Evolutionary conservation across 1,140 invertebrate species (phyloP), one percentile per base, ranked within the genome.

Genomic region (Heliconius hewitsoni): DNA sequence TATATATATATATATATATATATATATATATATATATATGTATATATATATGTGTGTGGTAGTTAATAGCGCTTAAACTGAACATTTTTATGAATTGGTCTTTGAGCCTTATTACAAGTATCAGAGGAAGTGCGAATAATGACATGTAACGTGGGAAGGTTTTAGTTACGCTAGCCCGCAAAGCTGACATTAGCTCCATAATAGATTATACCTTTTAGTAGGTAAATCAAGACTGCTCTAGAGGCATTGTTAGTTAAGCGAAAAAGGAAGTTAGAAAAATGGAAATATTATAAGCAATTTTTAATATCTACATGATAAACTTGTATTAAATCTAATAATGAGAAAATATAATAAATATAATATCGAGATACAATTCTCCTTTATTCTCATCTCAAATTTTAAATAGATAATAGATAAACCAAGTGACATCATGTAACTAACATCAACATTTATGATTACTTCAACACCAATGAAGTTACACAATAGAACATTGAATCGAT

Each of bases 401-500:
- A 78, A 71, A 77, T 72, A 76, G 46, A 74, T 73, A 81, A 78
- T 78, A 60, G 77, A 78, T 75, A 73, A 80, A 71, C 73, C 76
- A 70, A 82, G 78, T 79, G 83, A 75, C 79, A 82, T 81, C 75
- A 80, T 78, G 23, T 23, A 23, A 23, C 50, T 70, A 42, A 23
- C 82, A 80, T 83, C 81, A 80, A 81, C 83, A 81, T 83, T 85
- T 87, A 86, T 66, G 11, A 66, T 66, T 30, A 66, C 55, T 66
- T 66, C 23, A 66, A 66, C 60, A 66, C 60, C 57, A 30, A 30
- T 66, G 27, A 83, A 84, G 81, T 90, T 90, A 85, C 87, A 88
- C 88, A 90, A 90, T 87, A 81, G 87, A 78, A 84, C 86, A 90
- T 88, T 90, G 82, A 70, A 77, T 82, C 83, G 84, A 86, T 89